phyloP scores from a whole-genome alignment of 2,797 vertebrate species.

The Dermochelys coriacea region DNA sequence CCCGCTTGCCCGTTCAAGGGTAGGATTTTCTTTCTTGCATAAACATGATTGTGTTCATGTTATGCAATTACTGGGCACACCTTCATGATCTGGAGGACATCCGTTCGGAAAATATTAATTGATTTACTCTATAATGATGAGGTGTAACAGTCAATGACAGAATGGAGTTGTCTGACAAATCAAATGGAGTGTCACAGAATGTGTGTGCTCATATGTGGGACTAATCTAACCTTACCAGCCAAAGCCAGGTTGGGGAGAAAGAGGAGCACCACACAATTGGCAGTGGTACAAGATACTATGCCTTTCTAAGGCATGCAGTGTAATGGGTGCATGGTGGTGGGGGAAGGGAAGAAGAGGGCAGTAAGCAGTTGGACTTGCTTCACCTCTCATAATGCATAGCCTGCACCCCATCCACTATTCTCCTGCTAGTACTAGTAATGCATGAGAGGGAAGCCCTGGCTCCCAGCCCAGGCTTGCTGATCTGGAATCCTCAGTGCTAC shows the following conservation, averaged over 20 bases:
- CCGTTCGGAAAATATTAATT: neutral
- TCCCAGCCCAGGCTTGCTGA: neutral
- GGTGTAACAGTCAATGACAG: neutral
- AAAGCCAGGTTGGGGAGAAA: neutral
- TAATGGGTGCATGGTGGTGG: neutral
- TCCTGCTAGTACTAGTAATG: neutral
- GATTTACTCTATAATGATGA: neutral
- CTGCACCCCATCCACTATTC: neutral
- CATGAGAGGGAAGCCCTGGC: neutral
- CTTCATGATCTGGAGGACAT: neutral
- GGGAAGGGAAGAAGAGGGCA: neutral
- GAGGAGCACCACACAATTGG: neutral
- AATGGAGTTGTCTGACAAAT: neutral
- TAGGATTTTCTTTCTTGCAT: neutral
- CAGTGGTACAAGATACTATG: neutral
- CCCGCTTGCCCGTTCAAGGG: neutral
- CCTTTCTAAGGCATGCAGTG: neutral
- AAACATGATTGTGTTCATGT: accelerated
- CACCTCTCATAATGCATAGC: neutral
- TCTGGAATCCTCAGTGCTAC: neutral
- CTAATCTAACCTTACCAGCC: neutral
- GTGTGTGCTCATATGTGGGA: neutral
- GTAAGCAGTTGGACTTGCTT: neutral
- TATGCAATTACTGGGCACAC: accelerated
- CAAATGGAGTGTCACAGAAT: neutral